Evolutionary conservation across 2,113 vertebrate species (phyloP).

Genomic region (Merops nubicus): DNA sequence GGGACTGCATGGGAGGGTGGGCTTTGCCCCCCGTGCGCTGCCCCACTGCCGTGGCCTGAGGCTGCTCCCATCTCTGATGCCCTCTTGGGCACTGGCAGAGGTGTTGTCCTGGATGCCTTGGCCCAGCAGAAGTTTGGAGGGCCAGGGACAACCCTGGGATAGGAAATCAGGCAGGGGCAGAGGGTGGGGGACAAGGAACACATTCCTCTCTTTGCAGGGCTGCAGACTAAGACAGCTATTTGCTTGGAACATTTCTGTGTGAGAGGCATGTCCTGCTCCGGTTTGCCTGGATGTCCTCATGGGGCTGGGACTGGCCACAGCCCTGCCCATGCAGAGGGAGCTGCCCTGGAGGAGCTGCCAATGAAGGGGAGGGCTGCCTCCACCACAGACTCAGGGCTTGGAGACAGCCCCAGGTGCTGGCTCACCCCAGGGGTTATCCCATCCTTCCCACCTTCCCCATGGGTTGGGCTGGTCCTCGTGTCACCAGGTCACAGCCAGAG

Average conservation of each 20-base stretch:
- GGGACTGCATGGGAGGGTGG: not conserved
- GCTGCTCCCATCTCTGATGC: not conserved
- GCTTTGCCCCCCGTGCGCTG: not conserved
- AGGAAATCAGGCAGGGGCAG: fast-evolving
- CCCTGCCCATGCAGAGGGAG: not conserved
- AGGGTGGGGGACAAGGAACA: not conserved
- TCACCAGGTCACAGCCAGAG: not conserved
- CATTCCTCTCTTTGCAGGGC: not conserved
- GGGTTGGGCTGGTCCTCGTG: not conserved
- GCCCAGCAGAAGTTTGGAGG: not conserved
- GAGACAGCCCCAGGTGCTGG: not conserved
- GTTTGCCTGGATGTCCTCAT: too few species aligned
- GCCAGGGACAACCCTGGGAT: too few species aligned
- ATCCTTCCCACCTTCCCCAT: not conserved
- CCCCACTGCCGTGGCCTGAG: fast-evolving
- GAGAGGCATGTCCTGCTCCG: not conserved
- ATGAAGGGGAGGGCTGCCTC: not conserved
- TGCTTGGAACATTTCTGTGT: fast-evolving
- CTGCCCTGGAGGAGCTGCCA: not conserved
- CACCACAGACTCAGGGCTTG: fast-evolving
- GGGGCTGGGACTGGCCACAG: not conserved
- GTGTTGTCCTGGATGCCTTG: not conserved
- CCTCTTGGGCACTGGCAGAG: not conserved
- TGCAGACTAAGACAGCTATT: not conserved
- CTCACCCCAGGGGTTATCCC: not conserved